Evolutionary conservation across 2,888 invertebrate species (phyloP), one percentile per base, ranked within the genome.

Genomic region (Tuta absoluta): DNA sequence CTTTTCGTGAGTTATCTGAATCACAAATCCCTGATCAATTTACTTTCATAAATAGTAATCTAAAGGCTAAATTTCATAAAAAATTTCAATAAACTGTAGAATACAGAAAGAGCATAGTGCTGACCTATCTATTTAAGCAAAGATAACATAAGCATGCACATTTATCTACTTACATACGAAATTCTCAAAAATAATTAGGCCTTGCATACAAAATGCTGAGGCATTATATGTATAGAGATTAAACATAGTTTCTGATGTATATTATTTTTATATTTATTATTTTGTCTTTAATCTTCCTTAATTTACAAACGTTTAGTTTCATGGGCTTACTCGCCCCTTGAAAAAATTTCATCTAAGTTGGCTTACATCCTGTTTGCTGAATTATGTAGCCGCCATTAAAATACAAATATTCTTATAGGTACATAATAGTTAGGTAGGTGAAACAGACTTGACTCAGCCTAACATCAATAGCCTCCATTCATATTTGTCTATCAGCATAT

Each of bases 401-500:
- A 56, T 5, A 28, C 12, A 56, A 56, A 56, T 33, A 56, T 56
- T 56, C 2, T 23, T 1, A 51, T 33, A n/a, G n/a, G n/a, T n/a
- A 0, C 33, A 33, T 33, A 33, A 67, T 70, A n/a, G n/a, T n/a
- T n/a, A n/a, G n/a, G n/a, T n/a, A 69, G 68, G 67, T 69, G 67
- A 69, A 65, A 61, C 64, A 37, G 28, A 53, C 57, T 72, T 72
- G 68, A 69, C 68, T 66, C 64, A 63, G 33, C 38, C 17, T 19
- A 19, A 12, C 67, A 68, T 73, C 73, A 74, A 74, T 71, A 71
- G 70, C 68, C 72, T 70, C 71, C 72, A 75, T 77, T 73, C 71
- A 75, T 71, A 77, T 81, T 78, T 76, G 78, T 80, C 76, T 84
- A 81, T 85, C 79, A 76, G 74, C 76, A 76, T 72, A 56, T 69